Evolutionary conservation across 2,888 invertebrate genomes (phyloP).

Genomic region (Cheilosia vernalis): DNA sequence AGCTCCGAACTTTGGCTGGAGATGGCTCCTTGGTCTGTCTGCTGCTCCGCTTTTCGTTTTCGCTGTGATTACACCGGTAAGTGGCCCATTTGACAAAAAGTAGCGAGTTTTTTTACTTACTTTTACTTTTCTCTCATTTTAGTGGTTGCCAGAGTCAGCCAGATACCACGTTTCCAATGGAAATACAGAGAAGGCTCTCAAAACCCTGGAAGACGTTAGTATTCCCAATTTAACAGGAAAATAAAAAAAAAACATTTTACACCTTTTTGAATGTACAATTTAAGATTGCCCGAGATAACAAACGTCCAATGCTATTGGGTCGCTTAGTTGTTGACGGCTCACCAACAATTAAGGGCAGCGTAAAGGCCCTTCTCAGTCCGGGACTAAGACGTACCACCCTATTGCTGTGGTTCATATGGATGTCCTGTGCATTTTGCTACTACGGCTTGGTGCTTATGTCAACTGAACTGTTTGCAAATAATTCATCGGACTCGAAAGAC

Average conservation of each 20-base stretch:
- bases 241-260: not conserved
- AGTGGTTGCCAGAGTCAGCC: constrained; percentile 97
- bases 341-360: constrained; percentile 85
- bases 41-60: constrained; percentile 94
- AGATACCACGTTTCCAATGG: constrained; percentile 94
- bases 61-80: constrained; percentile 90
- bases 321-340: constrained; percentile 91
- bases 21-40: constrained; percentile 96
- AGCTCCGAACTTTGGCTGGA: constrained; percentile 96
- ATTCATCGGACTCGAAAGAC: constrained; percentile 76
- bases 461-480: constrained; percentile 90
- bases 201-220: constrained; percentile 89
- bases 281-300: constrained; percentile 93
- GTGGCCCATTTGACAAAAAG: constrained; percentile 74
- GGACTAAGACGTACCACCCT: constrained; percentile 93
- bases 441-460: constrained; percentile 97
- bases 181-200: constrained; percentile 92
- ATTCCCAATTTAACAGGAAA: not conserved
- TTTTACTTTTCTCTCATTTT: constrained; percentile 30
- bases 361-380: constrained; percentile 90
- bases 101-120: not conserved
- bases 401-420: constrained; percentile 97
- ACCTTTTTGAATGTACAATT: not conserved
- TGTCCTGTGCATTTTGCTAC: constrained; percentile 97
- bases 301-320: constrained; percentile 93